phyloP scores from a whole-genome alignment of 2,113 vertebrate species.

The Catharus minimus region DNA sequence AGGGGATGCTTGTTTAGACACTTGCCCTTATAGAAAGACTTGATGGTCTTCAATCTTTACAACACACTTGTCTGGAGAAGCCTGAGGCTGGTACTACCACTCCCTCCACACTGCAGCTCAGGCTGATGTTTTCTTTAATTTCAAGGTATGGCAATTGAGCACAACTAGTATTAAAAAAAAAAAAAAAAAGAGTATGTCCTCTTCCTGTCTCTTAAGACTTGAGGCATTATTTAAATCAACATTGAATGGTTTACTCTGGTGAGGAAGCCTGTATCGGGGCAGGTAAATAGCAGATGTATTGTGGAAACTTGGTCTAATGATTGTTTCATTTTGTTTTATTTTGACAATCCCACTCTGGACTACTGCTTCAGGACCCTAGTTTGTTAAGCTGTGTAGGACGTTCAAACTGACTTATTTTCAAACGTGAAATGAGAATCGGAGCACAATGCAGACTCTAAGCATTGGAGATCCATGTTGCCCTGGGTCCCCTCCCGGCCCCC shows the following conservation, averaged over 20 bases:
- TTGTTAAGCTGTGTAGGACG: neutral
- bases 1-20: neutral
- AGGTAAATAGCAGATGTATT: neutral
- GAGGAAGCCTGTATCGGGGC: neutral
- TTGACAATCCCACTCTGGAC: neutral
- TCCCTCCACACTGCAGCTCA: neutral
- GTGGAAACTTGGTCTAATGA: neutral
- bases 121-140: neutral
- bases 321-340: neutral
- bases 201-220: neutral
- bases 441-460: fast-evolving
- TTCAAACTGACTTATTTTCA: neutral
- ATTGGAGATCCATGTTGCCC: fast-evolving
- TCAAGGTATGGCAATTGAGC: neutral
- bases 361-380: neutral
- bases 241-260: neutral
- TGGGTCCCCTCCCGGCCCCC: neutral
- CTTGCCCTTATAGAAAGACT: neutral
- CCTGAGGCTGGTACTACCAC: neutral
- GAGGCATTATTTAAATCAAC: neutral
- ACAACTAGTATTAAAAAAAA: neutral
- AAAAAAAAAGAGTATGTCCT: too few relatives aligned
- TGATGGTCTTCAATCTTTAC: neutral
- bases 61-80: neutral
- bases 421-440: fast-evolving